These are phyloP conservation scores for Elysia crispata DNA, from an alignment of 2,888 invertebrate genomes.

Conservation along the genomic window DNA sequence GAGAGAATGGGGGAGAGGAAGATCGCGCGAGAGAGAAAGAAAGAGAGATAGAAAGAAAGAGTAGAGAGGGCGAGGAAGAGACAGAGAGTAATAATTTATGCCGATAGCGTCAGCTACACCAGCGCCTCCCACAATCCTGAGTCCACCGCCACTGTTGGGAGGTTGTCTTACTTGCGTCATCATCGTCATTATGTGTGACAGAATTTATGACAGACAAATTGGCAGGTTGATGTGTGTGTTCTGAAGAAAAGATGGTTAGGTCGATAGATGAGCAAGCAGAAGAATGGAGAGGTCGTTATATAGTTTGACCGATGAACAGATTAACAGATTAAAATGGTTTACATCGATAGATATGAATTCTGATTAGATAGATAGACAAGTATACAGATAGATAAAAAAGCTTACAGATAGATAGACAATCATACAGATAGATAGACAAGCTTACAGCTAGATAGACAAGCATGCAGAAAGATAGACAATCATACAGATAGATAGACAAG, in stretches of 20 bases:
- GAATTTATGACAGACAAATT: background rate
- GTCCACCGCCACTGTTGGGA: background rate
- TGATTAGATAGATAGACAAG: too few relatives aligned
- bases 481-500: too few relatives aligned
- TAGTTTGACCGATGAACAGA: too few relatives aligned
- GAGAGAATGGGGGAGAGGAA: background rate
- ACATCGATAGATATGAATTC: too few relatives aligned
- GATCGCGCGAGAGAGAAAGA: constrained; percentile 19
- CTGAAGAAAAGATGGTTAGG: too few relatives aligned
- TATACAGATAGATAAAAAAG: too few relatives aligned
- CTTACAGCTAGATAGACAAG: too few relatives aligned
- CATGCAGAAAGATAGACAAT: too few relatives aligned
- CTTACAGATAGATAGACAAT: too few relatives aligned
- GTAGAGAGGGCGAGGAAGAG: background rate
- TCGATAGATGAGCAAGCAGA: too few relatives aligned
- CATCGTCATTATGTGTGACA: background rate
- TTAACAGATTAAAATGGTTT: too few relatives aligned
- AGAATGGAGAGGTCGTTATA: background rate
- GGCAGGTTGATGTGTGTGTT: background rate
- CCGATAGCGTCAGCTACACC: background rate
- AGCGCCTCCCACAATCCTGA: background rate
- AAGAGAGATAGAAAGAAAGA: background rate
- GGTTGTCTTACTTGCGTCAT: background rate
- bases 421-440: too few relatives aligned
- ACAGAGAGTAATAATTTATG: background rate